Evolutionary conservation across 2,888 invertebrate species (phyloP), one percentile per base, ranked within the genome.

Genomic region (Metopia argyrocephala): DNA sequence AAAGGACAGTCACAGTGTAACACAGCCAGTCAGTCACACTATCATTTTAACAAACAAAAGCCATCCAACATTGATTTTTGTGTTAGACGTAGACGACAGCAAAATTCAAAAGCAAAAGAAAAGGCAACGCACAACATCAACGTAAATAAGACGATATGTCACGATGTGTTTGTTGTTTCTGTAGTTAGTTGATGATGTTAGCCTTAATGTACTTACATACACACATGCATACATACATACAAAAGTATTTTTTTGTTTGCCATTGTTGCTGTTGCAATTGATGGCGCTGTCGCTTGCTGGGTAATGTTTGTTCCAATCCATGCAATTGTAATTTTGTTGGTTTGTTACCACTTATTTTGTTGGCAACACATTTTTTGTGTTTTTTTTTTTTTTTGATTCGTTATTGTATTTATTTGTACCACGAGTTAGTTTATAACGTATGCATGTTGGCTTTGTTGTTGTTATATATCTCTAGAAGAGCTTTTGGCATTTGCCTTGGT

Each of bases 401-500:
- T 38, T 38, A 38, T 38, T 38, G 38, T 38, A 12, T 9, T 38
- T 38, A 38, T 15, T 38, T 38, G 38, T 38, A 38, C 15, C 38
- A 38, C 38, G 9, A 38, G 38, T 38, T 38, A 9, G 38, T 38
- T 38, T 38, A 38, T 38, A 38, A 38, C 38, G 3, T 38, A 15
- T 38, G 38, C 38, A 12, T 69, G 69, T 21, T 70, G 59, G 31
- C 9, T 5, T 2, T 31, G 45, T 59, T 54, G 50, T 56, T 66
- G 74, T 62, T 18, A 7, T 38, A 38, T 38, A 38, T 38, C 38
- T 38, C 38, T 38, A 38, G 38, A 66, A 68, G 79, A 79, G 79
- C 76, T 79, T 38, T 79, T 79, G 79, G 79, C 79, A 76, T 79
- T 79, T 79, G 79, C 79, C 71, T 76, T 76, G 80, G 76, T 80